These are phyloP conservation scores for Cygnus atratus DNA, from an alignment of 2,113 vertebrate species.

Conservation along the genomic window DNA sequence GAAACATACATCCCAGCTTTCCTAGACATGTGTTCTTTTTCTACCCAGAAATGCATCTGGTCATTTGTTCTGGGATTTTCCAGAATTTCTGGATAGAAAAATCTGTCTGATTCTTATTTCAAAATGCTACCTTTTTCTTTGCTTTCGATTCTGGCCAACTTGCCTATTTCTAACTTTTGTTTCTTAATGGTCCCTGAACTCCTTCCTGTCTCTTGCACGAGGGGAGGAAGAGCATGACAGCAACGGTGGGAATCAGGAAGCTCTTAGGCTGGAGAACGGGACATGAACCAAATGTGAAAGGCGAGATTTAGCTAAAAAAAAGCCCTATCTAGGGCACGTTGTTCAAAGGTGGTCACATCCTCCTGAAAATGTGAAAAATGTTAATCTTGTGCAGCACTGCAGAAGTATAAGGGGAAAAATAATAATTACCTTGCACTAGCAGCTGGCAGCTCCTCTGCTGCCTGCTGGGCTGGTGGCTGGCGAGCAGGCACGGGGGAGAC, in stretches of 20 bases:
- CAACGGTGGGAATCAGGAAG: not conserved
- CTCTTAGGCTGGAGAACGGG: not conserved
- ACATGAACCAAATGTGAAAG: not conserved
- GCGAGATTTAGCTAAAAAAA: not conserved
- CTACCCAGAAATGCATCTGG: not conserved
- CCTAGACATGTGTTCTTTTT: not conserved
- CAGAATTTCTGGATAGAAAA: not conserved
- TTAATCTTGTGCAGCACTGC: not conserved
- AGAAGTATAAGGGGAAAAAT: not conserved
- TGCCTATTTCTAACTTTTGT: not conserved
- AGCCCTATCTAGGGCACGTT: not conserved
- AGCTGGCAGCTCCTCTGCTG: not conserved
- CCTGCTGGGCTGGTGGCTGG: not conserved
- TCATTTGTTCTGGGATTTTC: not conserved
- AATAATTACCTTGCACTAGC: not conserved
- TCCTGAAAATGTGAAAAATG: not conserved
- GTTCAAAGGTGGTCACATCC: not conserved
- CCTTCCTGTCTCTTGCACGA: not conserved
- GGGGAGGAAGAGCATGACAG: not conserved
- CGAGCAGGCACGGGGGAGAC: accelerated
- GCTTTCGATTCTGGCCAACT: not conserved
- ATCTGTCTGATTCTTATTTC: not conserved
- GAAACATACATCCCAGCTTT: not conserved
- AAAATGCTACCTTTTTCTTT: not conserved
- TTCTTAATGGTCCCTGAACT: not conserved